Conservation (phyloP, 1,140 invertebrate species). For the Drosophila fuyamai region DNA sequence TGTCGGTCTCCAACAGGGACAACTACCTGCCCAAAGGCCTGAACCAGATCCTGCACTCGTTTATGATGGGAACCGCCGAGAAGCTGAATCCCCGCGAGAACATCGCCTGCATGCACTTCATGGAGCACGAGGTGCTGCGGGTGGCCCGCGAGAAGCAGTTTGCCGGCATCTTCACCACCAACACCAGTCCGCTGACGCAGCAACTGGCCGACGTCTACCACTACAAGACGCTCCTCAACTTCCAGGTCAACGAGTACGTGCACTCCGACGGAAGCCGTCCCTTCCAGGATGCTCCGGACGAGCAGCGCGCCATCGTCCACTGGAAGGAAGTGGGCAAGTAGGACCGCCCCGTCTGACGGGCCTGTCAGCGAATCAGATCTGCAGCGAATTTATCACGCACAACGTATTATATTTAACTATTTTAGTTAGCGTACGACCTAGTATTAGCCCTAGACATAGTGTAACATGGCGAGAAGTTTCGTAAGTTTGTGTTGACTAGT, state of each 20-base stretch:
- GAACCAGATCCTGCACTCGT: slow-evolving; percentile 91
- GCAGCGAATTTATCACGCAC: slow-evolving; percentile 69
- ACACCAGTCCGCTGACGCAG: slow-evolving; percentile 92
- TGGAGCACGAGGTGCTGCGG: slow-evolving; percentile 90
- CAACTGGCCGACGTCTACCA: slow-evolving; percentile 93
- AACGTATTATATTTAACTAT: slow-evolving; percentile 70
- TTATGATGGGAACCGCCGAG: slow-evolving; percentile 92
- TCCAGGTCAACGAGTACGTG: slow-evolving; percentile 92
- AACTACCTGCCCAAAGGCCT: slow-evolving; percentile 87
- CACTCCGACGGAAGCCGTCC: slow-evolving; percentile 89
- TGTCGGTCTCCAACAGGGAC: slow-evolving; percentile 84
- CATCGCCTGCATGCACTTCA: slow-evolving; percentile 90
- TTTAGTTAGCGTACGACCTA: slow-evolving; percentile 48
- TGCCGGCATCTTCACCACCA: slow-evolving; percentile 92
- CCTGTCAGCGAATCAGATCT: slow-evolving; percentile 26
- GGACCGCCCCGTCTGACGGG: background rate
- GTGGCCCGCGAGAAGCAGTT: slow-evolving; percentile 89
- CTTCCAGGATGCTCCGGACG: slow-evolving; percentile 90
- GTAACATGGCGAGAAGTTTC: slow-evolving; percentile 57
- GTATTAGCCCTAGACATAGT: slow-evolving; percentile 73
- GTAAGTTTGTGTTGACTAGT: slow-evolving; percentile 78
- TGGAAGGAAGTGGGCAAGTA: slow-evolving; percentile 87
- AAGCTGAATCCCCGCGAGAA: slow-evolving; percentile 89
- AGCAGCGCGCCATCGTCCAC: slow-evolving; percentile 90
- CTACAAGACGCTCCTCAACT: slow-evolving; percentile 91